These are phyloP conservation scores for Spheniscus mendiculus DNA, from an alignment of 2,113 vertebrate genomes.

Conservation along the genomic window DNA sequence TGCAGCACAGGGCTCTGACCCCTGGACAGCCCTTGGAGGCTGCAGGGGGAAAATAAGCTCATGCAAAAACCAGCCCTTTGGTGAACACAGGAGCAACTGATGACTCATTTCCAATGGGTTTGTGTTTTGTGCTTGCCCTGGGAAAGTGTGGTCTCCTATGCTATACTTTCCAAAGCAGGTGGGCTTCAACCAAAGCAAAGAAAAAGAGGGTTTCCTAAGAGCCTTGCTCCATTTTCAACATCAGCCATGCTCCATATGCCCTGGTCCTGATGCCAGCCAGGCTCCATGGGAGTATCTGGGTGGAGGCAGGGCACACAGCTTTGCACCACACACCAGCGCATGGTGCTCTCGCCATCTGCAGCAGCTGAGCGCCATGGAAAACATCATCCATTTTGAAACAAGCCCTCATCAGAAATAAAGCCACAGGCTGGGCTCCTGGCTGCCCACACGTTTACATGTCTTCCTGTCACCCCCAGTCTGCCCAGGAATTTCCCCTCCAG, in stretches of 20 bases:
- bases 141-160: not conserved
- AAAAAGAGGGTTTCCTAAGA: not conserved
- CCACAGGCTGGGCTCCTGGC: not conserved
- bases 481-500: not conserved
- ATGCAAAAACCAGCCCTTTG: not conserved
- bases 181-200: not conserved
- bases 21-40: not conserved
- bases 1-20: not conserved
- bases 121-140: not conserved
- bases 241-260: rapidly evolving
- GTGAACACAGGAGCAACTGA: not conserved
- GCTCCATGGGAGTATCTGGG: not conserved
- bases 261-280: not conserved
- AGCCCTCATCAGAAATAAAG: not conserved
- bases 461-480: not conserved
- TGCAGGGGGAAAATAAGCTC: not conserved
- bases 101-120: not conserved
- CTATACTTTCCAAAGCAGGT: not conserved
- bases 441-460: not conserved
- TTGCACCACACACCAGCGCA: rapidly evolving
- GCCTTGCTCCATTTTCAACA: not conserved
- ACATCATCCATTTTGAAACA: not conserved
- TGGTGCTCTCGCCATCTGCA: rapidly evolving
- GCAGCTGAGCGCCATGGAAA: not conserved
- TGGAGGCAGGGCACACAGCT: not conserved